A percentile compares a stretch with the other conserved stretches of the same genome.
These are phyloP conservation scores for Thaumatotibia leucotreta DNA, from an alignment of 1,140 invertebrate species.

Conservation along the genomic window DNA sequence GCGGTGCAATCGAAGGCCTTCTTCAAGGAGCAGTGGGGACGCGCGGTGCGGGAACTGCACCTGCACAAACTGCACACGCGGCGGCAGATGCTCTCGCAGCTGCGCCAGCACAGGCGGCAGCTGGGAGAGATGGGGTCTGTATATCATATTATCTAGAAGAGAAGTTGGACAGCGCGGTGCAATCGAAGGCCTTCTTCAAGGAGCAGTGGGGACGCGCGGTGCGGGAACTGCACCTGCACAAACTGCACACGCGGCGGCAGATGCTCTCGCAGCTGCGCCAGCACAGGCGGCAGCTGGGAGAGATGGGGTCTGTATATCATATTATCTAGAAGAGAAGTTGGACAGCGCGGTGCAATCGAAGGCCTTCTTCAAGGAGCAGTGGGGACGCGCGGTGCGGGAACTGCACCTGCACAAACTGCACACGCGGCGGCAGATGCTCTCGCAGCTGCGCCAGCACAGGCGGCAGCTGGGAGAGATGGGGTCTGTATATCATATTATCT, in stretches of 20 bases:
- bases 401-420: constrained; percentile 73
- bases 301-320: constrained; percentile 23
- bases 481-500: constrained; percentile 2
- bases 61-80: constrained; percentile 68
- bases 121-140: constrained; percentile 32
- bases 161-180: constrained; percentile 73
- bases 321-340: constrained; percentile 76
- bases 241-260: constrained; percentile 62
- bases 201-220: constrained; percentile 78
- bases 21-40: constrained; percentile 80
- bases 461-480: constrained; percentile 32
- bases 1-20: constrained; percentile 76
- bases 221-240: constrained; percentile 75
- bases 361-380: constrained; percentile 80
- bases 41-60: constrained; percentile 77
- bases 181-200: constrained; percentile 79
- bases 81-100: constrained; percentile 58
- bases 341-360: constrained; percentile 73
- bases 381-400: constrained; percentile 76
- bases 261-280: constrained; percentile 56
- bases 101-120: constrained; percentile 34
- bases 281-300: constrained; percentile 32
- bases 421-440: constrained; percentile 62
- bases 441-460: constrained; percentile 46
- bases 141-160: constrained; percentile 60